Base-by-base conservation (phyloP, 2,888 invertebrate genomes). In the Acronicta leporina region DNA sequence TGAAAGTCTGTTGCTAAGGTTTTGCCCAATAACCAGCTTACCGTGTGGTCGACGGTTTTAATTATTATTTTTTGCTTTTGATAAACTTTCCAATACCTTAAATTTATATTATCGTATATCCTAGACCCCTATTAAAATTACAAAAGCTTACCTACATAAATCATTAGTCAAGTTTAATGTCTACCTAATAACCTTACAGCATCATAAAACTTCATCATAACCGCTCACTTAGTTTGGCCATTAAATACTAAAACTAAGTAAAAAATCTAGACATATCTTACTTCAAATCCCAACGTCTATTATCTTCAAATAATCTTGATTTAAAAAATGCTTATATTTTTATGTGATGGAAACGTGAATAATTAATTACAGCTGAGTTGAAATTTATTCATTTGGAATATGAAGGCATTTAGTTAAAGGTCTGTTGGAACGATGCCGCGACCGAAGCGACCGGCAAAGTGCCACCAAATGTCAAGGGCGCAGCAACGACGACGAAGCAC, bases 401-500 rank as follows among this genome's bases (percentile, higher is more conserved):
- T 73, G 68, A 72, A 78, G 80, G 78, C 77, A 79, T 84, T 79
- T 75, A 76, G 65, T 71, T 80, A 84, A 84, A 84, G 83, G 84
- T 82, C 80, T 79, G 80, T 71, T 70, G 77, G 67, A 65, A 77
- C 75, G 82, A 83, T 80, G 82, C 75, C 77, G 76, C 75, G 75
- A 77, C 68, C 77, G 73, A 74, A 80, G 81, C 73, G 59, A 66
- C 65, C 60, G 82, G 75, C 87, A 86, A 85, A 86, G 80, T 84
- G 84, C 83, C 84, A 82, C 79, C 56, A 90, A 91, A 91, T 91
- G 91, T 90, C 91, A 91, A 90, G 91, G 91, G 76, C 86, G 77
- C 68, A 71, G 64, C 79, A 61, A 74, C 77, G 64, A 44, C 68
- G 64, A 70, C 55, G 53, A 52, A 49, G 46, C 47, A 49, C 59